Evolutionary conservation across 2,797 vertebrate species (phyloP), one percentile per base, ranked within the genome.

Genomic region (Bucorvus abyssinicus): DNA sequence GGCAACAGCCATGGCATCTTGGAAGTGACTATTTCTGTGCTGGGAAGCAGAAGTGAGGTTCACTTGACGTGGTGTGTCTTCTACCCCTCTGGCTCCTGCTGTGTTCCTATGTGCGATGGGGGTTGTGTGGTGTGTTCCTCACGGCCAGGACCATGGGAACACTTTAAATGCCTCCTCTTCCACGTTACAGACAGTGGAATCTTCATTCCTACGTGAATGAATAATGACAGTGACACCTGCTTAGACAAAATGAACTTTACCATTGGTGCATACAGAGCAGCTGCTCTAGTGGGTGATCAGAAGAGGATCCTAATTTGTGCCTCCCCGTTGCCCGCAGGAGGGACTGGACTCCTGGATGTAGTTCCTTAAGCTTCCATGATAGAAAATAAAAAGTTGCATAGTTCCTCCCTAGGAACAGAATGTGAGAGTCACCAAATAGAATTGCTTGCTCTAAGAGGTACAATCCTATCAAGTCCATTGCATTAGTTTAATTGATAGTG

Each of bases 101-200:
- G 7, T 34, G 13, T 24, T 71, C 49, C 56, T 86, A 2, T 64
- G 45, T 60, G 11, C 49, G 5, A 0, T 2, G 38, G 21, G 26
- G 30, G 4, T 6, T 13, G 3, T 24, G n/a, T 14, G 10, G 7
- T 18, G 21, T 40, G 12, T 75, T 11, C 44, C 30, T 64, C 64
- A 5, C 47, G 52, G 6, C 40, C 32, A 40, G n/a, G 32, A 14
- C 22, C 1, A 0, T 12, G 23, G 32, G 16, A 47, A 53, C 10
- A 8, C 18, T 63, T 76, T 8, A 56, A 83, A 34, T 0, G 1
- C 2, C 13, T 81, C 27, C 19, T 57, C 9, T 73, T 69, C 30
- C 22, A 9, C 16, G 0, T 38, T 68, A 42, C 42, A 67, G 34
- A 14, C 6, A 17, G 6, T 30, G 22, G 57, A 22, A n/a, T 44